Conservation (phyloP, 2,797 vertebrate genomes). For the Ataeniobius toweri region DNA sequence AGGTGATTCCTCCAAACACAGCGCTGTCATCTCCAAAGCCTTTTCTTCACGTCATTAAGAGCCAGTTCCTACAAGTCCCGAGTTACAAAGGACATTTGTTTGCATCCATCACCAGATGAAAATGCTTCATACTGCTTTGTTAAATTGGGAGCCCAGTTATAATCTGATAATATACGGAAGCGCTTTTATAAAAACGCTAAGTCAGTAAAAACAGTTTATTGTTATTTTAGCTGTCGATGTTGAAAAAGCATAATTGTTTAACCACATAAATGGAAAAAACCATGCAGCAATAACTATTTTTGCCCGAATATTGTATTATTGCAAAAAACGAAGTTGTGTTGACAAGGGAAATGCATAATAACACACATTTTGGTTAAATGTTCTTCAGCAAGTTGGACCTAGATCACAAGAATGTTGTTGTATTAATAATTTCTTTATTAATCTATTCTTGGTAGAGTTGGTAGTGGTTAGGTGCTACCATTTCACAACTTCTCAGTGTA, state of each 20-base stretch:
- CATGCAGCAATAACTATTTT: background rate
- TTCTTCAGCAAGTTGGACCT: background rate
- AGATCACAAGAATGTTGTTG: background rate
- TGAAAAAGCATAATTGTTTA: background rate
- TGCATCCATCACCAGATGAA: background rate
- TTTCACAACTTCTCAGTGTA: background rate
- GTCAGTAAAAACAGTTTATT: too few species aligned
- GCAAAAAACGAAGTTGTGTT: background rate
- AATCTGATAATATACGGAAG: background rate
- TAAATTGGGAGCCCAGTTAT: background rate
- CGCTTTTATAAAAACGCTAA: too few species aligned
- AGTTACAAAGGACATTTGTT: background rate
- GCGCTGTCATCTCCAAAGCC: background rate
- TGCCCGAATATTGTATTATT: background rate
- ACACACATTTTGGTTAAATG: background rate
- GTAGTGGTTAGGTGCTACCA: background rate
- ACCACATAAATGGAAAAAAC: background rate
- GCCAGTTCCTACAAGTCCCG: background rate
- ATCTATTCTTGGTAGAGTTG: background rate
- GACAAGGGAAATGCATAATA: background rate
- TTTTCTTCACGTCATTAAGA: background rate
- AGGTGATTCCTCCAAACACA: slow-evolving; percentile 66
- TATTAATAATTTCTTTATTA: background rate
- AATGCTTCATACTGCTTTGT: background rate
- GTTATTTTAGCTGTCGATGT: background rate